Base-by-base conservation (phyloP, 2,888 invertebrate genomes). In the Mesoligia furuncula region DNA sequence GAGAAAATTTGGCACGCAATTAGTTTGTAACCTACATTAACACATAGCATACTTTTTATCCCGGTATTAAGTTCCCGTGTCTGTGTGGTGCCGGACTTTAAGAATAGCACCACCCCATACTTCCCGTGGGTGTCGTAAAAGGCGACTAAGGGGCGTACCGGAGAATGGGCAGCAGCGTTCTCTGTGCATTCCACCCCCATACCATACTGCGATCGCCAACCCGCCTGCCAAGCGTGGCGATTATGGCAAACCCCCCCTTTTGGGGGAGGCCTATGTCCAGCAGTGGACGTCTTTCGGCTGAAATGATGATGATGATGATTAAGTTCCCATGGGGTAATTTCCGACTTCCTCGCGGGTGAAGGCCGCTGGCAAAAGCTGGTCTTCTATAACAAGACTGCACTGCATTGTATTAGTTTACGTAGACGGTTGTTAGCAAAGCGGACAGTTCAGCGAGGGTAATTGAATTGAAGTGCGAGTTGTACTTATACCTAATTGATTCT, bases 341-440 rank as follows among this genome's bases (percentile, higher is more conserved):
- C 11, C 7, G 11, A n/a, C 36, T 3, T 17, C 1, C 0, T n/a
- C 1, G 20, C n/a, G 7, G 4, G n/a, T 36, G n/a, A 57, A 17
- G 3, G 3, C 17, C 54, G 5, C n/a, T 6, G 54, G 17, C 9
- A 9, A 68, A 54, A 6, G 6, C 17, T 9, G 36, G 31, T 36
- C 48, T 64, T 73, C 51, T 64, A 36, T 57, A 57, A 59, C 66
- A 73, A 61, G 54, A 70, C 27, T 73, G 64, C 42, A 65, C 59
- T 70, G 51, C 64, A 59, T 72, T 78, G 57, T 73, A 70, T 74
- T 54, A 66, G 73, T 73, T 70, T 70, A 62, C 13, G n/a, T 48
- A 74, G 67, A 65, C 36, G 27, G n/a, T 69, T 57, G 66, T 79
- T 27, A 71, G 27, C 20, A 51, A 48, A 70, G 31, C 45, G 15